These are phyloP conservation scores for Platygyra sinensis DNA, from an alignment of 64 coral and sea anemone genomes.

Conservation along the genomic window DNA sequence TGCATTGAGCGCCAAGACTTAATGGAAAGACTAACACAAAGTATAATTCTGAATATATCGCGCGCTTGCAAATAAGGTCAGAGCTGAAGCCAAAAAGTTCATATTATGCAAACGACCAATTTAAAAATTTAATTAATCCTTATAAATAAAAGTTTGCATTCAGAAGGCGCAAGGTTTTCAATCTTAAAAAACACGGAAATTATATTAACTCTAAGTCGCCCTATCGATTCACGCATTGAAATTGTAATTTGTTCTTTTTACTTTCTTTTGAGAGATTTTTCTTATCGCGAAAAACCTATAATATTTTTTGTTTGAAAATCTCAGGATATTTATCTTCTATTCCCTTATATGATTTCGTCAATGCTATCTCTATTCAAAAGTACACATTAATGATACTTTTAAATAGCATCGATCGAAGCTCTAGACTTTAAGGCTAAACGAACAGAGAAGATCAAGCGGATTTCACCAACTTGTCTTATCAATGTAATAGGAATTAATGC, in stretches of 20 bases:
- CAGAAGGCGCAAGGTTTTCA: slow-evolving; percentile 1
- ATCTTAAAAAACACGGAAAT: slow-evolving; percentile 13
- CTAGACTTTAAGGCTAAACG: too few species aligned
- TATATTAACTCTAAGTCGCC: not conserved
- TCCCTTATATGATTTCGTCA: not conserved
- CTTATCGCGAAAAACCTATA: not conserved
- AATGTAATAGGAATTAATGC: too few species aligned
- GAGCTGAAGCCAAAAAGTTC: not conserved
- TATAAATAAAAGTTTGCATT: slow-evolving; percentile 21
- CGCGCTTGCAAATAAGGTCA: not conserved
- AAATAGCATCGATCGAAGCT: not conserved
- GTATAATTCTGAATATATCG: not conserved
- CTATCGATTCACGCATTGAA: not conserved
- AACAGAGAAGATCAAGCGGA: too few species aligned
- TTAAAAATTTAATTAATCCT: slow-evolving; percentile 29
- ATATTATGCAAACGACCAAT: not conserved
- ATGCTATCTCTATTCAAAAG: not conserved
- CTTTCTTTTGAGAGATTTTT: not conserved
- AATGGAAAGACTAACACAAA: not conserved
- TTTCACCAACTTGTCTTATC: too few species aligned
- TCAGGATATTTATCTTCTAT: not conserved
- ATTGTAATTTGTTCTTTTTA: not conserved
- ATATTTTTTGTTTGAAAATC: not conserved
- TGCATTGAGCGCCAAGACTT: not conserved
- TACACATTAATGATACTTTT: slow-evolving; percentile 2